Conservation (phyloP, 2,888 invertebrate genomes). For the Agrypnus murinus region DNA sequence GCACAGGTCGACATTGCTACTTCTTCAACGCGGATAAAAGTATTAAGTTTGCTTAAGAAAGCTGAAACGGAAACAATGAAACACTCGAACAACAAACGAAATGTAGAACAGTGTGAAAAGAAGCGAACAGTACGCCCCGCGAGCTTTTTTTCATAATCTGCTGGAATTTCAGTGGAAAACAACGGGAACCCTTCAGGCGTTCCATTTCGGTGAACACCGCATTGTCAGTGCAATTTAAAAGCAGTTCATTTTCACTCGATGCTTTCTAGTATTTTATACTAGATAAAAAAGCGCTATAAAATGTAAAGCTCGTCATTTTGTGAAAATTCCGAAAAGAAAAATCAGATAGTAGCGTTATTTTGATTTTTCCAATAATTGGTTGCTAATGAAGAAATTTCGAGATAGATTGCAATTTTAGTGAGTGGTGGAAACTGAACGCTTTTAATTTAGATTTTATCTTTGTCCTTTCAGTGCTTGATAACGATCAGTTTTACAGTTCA, state of each 20-base stretch:
- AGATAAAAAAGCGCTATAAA: conserved; percentile 40
- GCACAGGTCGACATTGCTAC: conserved; percentile 1
- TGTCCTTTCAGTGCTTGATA: background rate
- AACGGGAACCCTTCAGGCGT: conserved; percentile 48
- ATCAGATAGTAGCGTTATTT: too few species aligned
- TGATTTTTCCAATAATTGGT: too few species aligned
- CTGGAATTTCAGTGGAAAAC: conserved; percentile 46
- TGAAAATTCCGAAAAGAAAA: conserved; percentile 32
- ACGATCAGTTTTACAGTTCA: conserved; percentile 17
- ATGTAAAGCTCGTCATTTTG: conserved; percentile 28
- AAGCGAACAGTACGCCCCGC: conserved; percentile 33
- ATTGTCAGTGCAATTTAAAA: conserved; percentile 52
- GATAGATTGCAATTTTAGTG: background rate
- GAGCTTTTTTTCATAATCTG: conserved; percentile 45
- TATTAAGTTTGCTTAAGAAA: conserved; percentile 38
- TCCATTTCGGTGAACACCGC: conserved; percentile 50
- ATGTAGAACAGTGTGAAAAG: conserved; percentile 41
- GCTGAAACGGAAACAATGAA: conserved; percentile 37
- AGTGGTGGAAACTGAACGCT: background rate
- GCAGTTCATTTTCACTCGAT: conserved; percentile 50
- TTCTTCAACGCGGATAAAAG: conserved; percentile 13
- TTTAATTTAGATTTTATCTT: conserved; percentile 19
- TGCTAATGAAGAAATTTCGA: too few species aligned
- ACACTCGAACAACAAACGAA: conserved; percentile 38
- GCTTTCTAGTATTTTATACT: conserved; percentile 42